These are phyloP conservation scores for Isurus oxyrinchus DNA, from an alignment of 2,113 vertebrate species.

Conservation along the genomic window DNA sequence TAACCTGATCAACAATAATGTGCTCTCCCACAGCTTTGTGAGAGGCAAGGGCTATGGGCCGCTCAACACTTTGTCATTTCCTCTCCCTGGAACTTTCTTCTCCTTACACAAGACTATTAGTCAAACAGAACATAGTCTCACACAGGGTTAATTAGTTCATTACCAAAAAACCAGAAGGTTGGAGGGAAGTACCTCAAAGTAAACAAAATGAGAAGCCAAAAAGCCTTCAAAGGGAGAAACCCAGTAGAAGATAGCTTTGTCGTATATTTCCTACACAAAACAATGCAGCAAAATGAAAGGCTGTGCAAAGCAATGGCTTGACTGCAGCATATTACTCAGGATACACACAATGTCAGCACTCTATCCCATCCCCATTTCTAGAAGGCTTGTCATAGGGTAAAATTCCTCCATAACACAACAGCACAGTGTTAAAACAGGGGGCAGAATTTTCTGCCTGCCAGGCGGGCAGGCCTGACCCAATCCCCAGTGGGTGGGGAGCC, in stretches of 20 bases:
- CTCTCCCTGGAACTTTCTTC: not conserved
- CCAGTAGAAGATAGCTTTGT: not conserved
- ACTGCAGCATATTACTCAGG: not conserved
- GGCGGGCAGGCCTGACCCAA: no score
- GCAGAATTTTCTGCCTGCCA: no score
- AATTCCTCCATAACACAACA: not conserved
- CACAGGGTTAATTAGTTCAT: not conserved
- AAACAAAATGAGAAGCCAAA: not conserved
- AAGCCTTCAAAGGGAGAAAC: no score
- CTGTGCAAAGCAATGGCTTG: not conserved
- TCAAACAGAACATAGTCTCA: not conserved
- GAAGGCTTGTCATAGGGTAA: not conserved
- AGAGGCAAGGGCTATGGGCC: no score
- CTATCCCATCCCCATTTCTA: not conserved
- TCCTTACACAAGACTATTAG: not conserved
- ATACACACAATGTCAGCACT: not conserved
- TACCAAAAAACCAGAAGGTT: not conserved
- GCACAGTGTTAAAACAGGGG: not conserved
- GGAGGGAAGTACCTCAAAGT: not conserved
- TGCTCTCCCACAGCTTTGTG: not conserved
- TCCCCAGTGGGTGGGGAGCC: no score
- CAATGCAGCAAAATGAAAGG: not conserved
- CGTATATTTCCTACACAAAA: not conserved
- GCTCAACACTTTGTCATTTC: not conserved
- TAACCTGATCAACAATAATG: not conserved